These are phyloP conservation scores for Mycteria americana DNA, from an alignment of 2,797 vertebrate species.

Conservation along the genomic window DNA sequence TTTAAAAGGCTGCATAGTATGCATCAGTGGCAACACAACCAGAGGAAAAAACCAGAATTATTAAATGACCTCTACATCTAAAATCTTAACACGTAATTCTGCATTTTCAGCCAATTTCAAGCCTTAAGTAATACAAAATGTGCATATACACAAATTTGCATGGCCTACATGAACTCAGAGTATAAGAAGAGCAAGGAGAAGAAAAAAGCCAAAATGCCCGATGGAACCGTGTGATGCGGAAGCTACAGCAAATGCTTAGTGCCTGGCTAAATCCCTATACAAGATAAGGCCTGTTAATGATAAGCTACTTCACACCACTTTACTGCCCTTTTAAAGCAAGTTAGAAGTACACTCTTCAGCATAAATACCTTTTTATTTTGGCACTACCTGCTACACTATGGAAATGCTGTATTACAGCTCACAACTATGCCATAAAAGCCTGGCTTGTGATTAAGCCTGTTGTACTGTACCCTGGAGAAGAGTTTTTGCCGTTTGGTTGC, in stretches of 20 bases:
- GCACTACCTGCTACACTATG: not conserved
- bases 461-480: not conserved
- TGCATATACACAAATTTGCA: not conserved
- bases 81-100: not conserved
- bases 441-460: not conserved
- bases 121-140: not conserved
- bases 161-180: not conserved
- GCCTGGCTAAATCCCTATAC: not conserved
- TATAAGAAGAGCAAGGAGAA: not conserved
- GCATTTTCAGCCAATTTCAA: not conserved
- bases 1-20: conserved; percentile 47
- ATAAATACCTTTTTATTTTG: not conserved
- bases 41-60: not conserved
- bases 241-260: not conserved
- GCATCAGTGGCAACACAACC: conserved; percentile 32
- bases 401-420: not conserved
- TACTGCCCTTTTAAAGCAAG: not conserved
- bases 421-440: not conserved
- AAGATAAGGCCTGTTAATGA: not conserved
- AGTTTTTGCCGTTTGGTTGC: not conserved
- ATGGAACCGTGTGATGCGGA: not conserved
- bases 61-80: not conserved
- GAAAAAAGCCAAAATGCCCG: not conserved
- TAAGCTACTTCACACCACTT: not conserved
- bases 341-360: not conserved